Base-by-base conservation (phyloP, 2,113 vertebrate genomes). In the Clinocottus analis region DNA sequence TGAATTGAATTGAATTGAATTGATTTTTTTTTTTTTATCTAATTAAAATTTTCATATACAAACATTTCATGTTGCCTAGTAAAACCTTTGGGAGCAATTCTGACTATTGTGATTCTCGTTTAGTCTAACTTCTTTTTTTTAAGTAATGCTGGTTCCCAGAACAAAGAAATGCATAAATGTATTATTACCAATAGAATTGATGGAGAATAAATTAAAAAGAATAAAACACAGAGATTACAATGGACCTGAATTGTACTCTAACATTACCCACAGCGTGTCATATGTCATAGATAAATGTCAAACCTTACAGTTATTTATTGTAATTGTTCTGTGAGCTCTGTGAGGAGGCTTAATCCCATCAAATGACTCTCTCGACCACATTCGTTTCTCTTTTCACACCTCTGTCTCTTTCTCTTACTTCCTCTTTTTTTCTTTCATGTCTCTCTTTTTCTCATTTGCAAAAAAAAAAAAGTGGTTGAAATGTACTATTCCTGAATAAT, bases 401-500 rank as follows among this genome's bases (percentile, higher is more conserved):
- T 70, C 17, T 51, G 16, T 58, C 25, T 53, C 71, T 53, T 67
- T 60, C 66, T 55, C 27, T 59, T 5, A 51, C 59, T 45, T 29
- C 23, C 14, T 7, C 39, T 67, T 73, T 74, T 43, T 62, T 64
- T 61, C 31, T 74, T 65, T 71, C 3, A 67, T 76, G 47, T 73
- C 37, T 63, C 67, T 72, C 8, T 19, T 75, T 80, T 29, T 58
- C 60, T 84, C 11, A 47, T 27, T 35, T 37, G 14, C 12, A 33
- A 51, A 79, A 79, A 71, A 84, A 64, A 41, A 41, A 77, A 76
- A 86, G 78, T 85, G 85, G 80, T 89, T 90, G 89, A 77, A 96
- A 96, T 96, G 96, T 96, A 96, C 96, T 95, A 95, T 95, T 95
- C 93, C 94, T 96, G 97, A 97, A 94, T 98, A 99, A 98, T 97